A percentile compares a stretch with the other conserved stretches of the same genome.
Conservation (phyloP, 92 coral and sea anemone species). For the Chrysogorgia sp. region DNA sequence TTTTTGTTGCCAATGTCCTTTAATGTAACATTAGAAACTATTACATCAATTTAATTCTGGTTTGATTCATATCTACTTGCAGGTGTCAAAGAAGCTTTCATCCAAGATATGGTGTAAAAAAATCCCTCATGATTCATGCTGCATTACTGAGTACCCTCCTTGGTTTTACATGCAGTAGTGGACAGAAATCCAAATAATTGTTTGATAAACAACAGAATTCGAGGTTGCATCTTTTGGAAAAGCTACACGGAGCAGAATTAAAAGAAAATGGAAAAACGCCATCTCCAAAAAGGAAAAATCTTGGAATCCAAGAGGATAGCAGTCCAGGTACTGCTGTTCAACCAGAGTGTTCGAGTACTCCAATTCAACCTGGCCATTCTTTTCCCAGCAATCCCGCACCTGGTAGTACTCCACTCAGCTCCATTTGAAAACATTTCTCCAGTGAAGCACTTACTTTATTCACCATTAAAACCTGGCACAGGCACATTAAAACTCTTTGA, state of each 20-base stretch:
- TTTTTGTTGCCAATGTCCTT: no score
- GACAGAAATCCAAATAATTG: background rate
- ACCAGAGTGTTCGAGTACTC: background rate
- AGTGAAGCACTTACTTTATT: conserved; percentile 22
- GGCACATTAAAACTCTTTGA: background rate
- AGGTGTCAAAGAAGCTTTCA: conserved; percentile 8
- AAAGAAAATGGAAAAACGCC: background rate
- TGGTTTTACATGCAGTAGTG: background rate
- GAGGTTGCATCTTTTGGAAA: background rate
- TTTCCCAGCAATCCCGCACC: no score
- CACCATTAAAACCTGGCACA: conserved; percentile 1
- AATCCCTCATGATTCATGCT: background rate
- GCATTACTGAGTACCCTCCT: background rate
- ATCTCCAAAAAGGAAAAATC: background rate
- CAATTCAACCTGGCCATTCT: background rate
- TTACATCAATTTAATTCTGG: no score
- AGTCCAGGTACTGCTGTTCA: background rate
- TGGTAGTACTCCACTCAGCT: no score
- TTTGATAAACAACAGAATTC: background rate
- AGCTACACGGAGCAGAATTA: background rate
- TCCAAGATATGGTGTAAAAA: background rate
- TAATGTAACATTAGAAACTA: no score
- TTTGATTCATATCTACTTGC: background rate
- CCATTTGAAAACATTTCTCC: conserved; percentile 17
- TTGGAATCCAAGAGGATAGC: background rate